A percentile compares a stretch with the other conserved stretches of the same genome.
These are phyloP conservation scores for Natator depressus DNA, from an alignment of 2,113 vertebrate species.

Conservation along the genomic window DNA sequence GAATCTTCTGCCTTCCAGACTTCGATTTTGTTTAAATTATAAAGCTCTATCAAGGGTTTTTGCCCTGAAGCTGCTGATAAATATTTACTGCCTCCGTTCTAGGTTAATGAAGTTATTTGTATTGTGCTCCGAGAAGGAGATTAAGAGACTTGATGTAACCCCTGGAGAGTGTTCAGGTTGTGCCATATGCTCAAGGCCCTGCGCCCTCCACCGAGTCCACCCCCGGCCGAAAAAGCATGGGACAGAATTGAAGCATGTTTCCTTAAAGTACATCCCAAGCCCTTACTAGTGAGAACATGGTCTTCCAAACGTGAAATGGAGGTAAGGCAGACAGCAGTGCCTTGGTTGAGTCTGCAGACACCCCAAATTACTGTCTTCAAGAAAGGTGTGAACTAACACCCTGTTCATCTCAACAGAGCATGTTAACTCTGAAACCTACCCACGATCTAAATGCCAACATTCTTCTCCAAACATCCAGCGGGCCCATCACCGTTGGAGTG, in stretches of 20 bases:
- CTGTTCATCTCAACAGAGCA: background rate
- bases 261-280: background rate
- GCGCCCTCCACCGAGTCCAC: background rate
- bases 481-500: background rate
- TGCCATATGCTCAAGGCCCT: background rate
- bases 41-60: background rate
- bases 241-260: background rate
- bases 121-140: accelerated
- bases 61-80: accelerated
- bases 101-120: background rate
- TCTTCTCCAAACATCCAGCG: accelerated
- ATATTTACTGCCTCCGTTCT: accelerated
- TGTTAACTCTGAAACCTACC: constrained; percentile 23
- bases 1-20: background rate
- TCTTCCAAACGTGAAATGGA: background rate
- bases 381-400: background rate
- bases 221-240: background rate
- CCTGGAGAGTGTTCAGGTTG: too few relatives aligned
- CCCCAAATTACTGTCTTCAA: background rate
- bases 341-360: background rate
- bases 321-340: background rate
- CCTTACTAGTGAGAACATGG: background rate
- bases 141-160: background rate
- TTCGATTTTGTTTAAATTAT: accelerated
- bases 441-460: accelerated